Percentiles rank a stretch among this genome's conserved stretches.
phyloP scores from a whole-genome alignment of 1,140 invertebrate species.

The Pectinophora gossypiella region DNA sequence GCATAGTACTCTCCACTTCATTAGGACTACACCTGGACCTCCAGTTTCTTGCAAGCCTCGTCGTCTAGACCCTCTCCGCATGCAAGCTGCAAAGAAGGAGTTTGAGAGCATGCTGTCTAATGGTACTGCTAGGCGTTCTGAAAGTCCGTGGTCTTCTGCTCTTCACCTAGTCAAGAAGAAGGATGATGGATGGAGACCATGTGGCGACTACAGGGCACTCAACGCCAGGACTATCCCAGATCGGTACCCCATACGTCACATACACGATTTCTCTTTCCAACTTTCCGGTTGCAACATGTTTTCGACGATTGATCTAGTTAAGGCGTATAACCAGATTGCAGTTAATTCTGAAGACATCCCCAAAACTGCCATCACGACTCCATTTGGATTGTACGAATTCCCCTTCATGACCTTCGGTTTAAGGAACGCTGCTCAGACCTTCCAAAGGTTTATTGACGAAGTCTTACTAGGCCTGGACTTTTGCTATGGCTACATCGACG shows the following conservation, averaged over 20 bases:
- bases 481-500: slow-evolving; percentile 68
- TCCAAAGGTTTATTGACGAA: slow-evolving; percentile 70
- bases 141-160: slow-evolving; percentile 49
- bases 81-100: slow-evolving; percentile 39
- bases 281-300: slow-evolving; percentile 54
- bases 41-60: slow-evolving; percentile 47
- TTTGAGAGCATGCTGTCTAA: slow-evolving; percentile 38
- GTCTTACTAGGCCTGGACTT: slow-evolving; percentile 51
- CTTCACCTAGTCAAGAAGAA: slow-evolving; percentile 56
- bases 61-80: slow-evolving; percentile 40
- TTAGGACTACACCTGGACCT: slow-evolving; percentile 31
- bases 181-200: slow-evolving; percentile 46
- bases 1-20: slow-evolving; percentile 23
- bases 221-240: slow-evolving; percentile 49
- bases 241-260: slow-evolving; percentile 35
- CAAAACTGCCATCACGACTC: slow-evolving; percentile 59
- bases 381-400: slow-evolving; percentile 55
- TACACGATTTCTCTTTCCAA: slow-evolving; percentile 44
- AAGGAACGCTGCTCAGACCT: slow-evolving; percentile 65
- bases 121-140: slow-evolving; percentile 31
- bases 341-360: slow-evolving; percentile 31
- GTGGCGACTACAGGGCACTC: slow-evolving; percentile 55
- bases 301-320: slow-evolving; percentile 9
- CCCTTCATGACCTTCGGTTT: slow-evolving; percentile 62
- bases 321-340: slow-evolving; percentile 66